Base-by-base conservation (phyloP, 1,140 invertebrate species). In the Choristoneura fumiferana region DNA sequence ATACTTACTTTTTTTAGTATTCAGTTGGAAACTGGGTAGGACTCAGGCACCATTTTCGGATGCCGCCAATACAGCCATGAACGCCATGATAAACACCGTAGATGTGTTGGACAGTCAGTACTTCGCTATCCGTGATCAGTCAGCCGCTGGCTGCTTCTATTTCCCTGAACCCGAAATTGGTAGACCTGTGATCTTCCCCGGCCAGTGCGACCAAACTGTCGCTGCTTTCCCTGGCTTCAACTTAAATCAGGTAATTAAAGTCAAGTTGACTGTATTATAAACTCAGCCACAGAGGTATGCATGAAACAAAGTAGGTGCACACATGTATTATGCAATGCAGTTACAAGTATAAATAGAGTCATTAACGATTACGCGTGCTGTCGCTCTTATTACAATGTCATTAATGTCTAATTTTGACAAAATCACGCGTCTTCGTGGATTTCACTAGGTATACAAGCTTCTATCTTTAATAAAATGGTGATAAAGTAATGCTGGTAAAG, bases 21-120 rank as follows among this genome's bases (percentile, higher is more conserved):
- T n/a, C 38, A 77, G 73, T 40, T 87, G 80, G 79, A 84, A 84
- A 54, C 69, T 87, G 4, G 80, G 81, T n/a, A 72, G 77, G 54
- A 74, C 67, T 14, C 84, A 76, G 15, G 8, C 54, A 4, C 37
- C 83, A 13, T 29, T 29, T 29, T 17, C 64, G 0, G 10, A 39
- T 3, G 34, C 8, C 1, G 67, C 71, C 0, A 52, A 29, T 1
- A 8, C 43, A 4, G 39, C 33, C 0, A 84, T 85, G n/a, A 67
- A 71, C 15, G 54, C 34, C 0, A 53, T 62, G 0, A 78, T 80
- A 0, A 54, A 53, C 4, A 59, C 55, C 0, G 53, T 79, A 36
- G 34, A 52, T 1, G 79, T 83, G 1, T 56, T 87, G 0, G 71
- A 81, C 18, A 29, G 71, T 3, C 35, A 57, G 0, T 87, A 85